Conservation (phyloP, 92 coral and sea anemone genomes). For the Galaxea fascicularis region DNA sequence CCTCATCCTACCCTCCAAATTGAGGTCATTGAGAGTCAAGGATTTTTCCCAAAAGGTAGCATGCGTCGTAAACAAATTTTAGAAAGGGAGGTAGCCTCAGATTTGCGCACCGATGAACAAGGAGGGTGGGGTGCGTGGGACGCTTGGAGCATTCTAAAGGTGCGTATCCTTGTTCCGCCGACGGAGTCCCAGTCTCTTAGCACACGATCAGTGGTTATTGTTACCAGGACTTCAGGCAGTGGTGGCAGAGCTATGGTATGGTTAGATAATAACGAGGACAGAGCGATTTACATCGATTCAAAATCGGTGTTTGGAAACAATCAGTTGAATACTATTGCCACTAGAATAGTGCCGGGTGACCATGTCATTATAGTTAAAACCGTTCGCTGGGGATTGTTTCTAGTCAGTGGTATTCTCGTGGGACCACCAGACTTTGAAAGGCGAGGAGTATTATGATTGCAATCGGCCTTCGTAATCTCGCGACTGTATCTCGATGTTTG, state of each 20-base stretch:
- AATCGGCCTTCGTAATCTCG: neutral
- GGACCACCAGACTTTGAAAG: constrained; percentile 72
- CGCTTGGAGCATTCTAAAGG: constrained; percentile 22
- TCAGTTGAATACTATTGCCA: constrained; percentile 51
- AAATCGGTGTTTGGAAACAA: constrained; percentile 49
- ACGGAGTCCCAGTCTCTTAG: constrained; percentile 24
- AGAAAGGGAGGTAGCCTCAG: neutral
- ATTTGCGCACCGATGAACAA: constrained; percentile 41
- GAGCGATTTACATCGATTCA: constrained; percentile 27
- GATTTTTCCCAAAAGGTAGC: constrained; percentile 14
- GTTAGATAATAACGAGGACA: constrained; percentile 44
- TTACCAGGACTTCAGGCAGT: constrained; percentile 41
- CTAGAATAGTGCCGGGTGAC: constrained; percentile 51
- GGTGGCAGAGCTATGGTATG: constrained; percentile 64
- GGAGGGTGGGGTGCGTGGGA: constrained; percentile 70
- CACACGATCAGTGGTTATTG: constrained; percentile 62
- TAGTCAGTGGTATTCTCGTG: constrained; percentile 63
- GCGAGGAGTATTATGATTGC: constrained; percentile 10
- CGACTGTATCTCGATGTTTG: too few relatives aligned
- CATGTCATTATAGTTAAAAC: constrained; percentile 58
- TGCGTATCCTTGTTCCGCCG: constrained; percentile 42
- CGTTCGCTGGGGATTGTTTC: constrained; percentile 56
- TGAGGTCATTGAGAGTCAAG: constrained; percentile 21
- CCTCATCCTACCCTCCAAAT: constrained; percentile 46
- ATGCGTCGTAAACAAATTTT: neutral